Base-by-base conservation (phyloP, 2,113 vertebrate species). In the Tauraco erythrolophus region DNA sequence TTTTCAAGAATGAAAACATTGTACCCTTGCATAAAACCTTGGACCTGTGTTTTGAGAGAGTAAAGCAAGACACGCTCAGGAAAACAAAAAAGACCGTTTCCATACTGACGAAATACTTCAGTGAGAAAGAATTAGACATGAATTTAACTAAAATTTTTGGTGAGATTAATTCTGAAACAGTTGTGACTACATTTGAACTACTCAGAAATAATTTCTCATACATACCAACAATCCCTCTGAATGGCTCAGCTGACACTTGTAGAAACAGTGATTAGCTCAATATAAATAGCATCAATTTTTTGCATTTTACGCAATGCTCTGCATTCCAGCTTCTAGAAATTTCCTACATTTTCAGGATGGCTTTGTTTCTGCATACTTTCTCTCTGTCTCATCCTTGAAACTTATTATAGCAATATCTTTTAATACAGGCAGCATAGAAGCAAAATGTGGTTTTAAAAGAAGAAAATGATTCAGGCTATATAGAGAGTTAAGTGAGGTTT, bases 221-320 rank as follows among this genome's bases (percentile, higher is more conserved):
- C 69, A 57, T 92, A 64, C 69, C 86, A 94, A 62, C 43, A 39
- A 92, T 92, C 84, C 62, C 74, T 61, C 12, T 95, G 87, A 94
- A 94, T 88, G 84, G 81, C 88, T 96, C 92, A 92, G 94, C 92
- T 91, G 77, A 94, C 84, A 92, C 86, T 95, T 95, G 87, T 91
- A 91, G 92, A 94, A 94, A 89, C 15, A 91, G 91, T 77, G 78
- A 92, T 93, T 94, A 84, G 46, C 84, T 91, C 77, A 84, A 60
- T 66, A 92, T 89, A 93, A 92, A 82, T 95, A 95, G 92, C 58
- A 84, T 10, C 54, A 50, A 60, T 69, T 94, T 92, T 92, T 78
- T 3, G 9, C 74, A 69, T 91, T 87, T 92, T 45, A 68, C 12
- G 25, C 84, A 64, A 54, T 53, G 30, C 72, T 85, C 48, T 78